A percentile compares a stretch with the other conserved stretches of the same genome.
These are phyloP conservation scores for Platalea minor DNA, from an alignment of 2,797 vertebrate genomes.

Conservation along the genomic window DNA sequence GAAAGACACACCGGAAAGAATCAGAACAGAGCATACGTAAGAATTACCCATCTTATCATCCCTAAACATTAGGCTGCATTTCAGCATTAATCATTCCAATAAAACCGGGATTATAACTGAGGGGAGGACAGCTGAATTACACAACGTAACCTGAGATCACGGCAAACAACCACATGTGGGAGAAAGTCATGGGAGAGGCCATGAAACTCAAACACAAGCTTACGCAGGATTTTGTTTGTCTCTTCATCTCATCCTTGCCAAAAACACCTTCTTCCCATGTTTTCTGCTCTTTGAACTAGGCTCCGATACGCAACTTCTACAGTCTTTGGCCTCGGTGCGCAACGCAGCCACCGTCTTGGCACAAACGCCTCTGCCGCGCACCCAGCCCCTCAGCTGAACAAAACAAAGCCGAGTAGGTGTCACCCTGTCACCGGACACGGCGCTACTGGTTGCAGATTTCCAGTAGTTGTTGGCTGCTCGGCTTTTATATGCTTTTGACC, in stretches of 20 bases:
- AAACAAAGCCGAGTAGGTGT: not conserved
- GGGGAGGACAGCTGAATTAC: not conserved
- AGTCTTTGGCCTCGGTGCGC: not conserved
- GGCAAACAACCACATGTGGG: not conserved
- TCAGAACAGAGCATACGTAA: not conserved
- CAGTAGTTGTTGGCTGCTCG: not conserved
- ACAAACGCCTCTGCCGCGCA: too few species aligned
- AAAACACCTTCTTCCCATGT: not conserved
- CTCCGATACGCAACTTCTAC: too few species aligned
- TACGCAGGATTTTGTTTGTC: not conserved
- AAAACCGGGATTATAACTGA: not conserved
- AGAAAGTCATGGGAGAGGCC: not conserved
- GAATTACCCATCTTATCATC: not conserved
- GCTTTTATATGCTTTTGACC: not conserved
- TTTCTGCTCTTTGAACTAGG: not conserved
- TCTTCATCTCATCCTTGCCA: not conserved
- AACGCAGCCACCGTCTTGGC: not conserved
- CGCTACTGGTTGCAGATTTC: not conserved
- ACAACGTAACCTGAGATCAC: not conserved
- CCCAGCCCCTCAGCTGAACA: not conserved
- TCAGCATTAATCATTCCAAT: not conserved
- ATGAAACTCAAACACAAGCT: not conserved
- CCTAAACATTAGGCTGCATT: not conserved
- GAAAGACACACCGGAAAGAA: not conserved
- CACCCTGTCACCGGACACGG: accelerated